Base-by-base conservation (phyloP, 2,113 vertebrate genomes). In the Microtus pennsylvanicus region DNA sequence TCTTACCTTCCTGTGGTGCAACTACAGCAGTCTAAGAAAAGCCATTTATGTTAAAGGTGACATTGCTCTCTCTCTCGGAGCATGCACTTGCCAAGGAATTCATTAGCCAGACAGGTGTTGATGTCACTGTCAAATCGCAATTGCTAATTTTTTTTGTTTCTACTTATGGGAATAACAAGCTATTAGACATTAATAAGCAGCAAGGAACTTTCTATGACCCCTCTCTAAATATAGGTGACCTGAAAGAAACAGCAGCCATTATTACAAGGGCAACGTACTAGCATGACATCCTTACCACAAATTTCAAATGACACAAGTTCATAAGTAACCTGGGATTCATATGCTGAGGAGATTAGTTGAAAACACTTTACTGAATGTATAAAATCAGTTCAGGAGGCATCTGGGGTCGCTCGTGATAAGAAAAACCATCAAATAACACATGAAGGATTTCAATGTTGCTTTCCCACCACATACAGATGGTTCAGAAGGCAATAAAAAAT, bases 61-160 rank as follows among this genome's bases (percentile, higher is more conserved):
- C 96, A 94, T 96, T 98, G 96, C 90, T 93, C 96, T 93, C 78
- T 94, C 55, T 90, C 90, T 96, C 94, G 96, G 94, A 97, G 94
- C 75, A 61, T 24, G 89, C 33, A 87, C 87, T 97, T 98, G 93
- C 93, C 94, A 97, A 96, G 35, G 87, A 94, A 70, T 93, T 86
- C 77, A 78, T 69, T 96, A 93, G 76, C 24, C 76, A 96, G 50
- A 82, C 91, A 91, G 83, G 50, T 97, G 95, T 95, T 98, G 97
- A 94, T 97, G 96, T 94, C 87, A 89, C 94, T 96, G 94, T 97
- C 96, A 95, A 77, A 90, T 75, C 77, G 65, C 47, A 93, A 76
- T 96, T 94, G 90, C 96, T 92, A 47, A 85, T 88, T 93, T 93
- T 90, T 95, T 96, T 83, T 91, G 45, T 90, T 97, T 95, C 81